These are phyloP conservation scores for Muraenolepis orangiensis DNA, from an alignment of 2,797 vertebrate genomes.

Conservation along the genomic window DNA sequence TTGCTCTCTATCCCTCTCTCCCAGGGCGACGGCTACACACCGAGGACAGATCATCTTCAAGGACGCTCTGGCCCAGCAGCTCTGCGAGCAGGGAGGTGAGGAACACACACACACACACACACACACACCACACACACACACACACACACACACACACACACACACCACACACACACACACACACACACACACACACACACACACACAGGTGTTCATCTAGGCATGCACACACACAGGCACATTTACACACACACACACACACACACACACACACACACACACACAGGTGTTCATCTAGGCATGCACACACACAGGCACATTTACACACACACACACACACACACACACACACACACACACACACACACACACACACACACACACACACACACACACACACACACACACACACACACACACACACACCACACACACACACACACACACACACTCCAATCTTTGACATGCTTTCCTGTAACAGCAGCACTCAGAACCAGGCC, in stretches of 20 bases:
- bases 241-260: slow-evolving; percentile 12
- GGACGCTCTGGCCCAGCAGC: slow-evolving; percentile 94
- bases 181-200: too few species aligned
- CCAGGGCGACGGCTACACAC: slow-evolving; percentile 94
- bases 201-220: not conserved
- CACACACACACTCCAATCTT: slow-evolving; percentile 27
- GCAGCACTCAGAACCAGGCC: slow-evolving; percentile 45
- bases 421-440: not conserved
- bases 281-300: not conserved
- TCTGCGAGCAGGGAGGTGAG: slow-evolving; percentile 99
- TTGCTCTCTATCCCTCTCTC: slow-evolving; percentile 20
- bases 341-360: not conserved
- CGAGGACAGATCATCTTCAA: slow-evolving; percentile 98
- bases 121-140: too few species aligned
- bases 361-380: slow-evolving; percentile 2
- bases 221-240: slow-evolving; percentile 2
- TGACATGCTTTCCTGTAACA: slow-evolving; percentile 41
- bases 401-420: not conserved
- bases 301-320: not conserved
- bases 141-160: too few species aligned
- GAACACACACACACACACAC: slow-evolving; percentile 17
- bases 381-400: not conserved
- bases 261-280: not conserved
- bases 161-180: slow-evolving; percentile 6
- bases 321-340: not conserved